These are phyloP conservation scores for Tribolium madens DNA, from an alignment of 1,140 invertebrate species.

Conservation along the genomic window DNA sequence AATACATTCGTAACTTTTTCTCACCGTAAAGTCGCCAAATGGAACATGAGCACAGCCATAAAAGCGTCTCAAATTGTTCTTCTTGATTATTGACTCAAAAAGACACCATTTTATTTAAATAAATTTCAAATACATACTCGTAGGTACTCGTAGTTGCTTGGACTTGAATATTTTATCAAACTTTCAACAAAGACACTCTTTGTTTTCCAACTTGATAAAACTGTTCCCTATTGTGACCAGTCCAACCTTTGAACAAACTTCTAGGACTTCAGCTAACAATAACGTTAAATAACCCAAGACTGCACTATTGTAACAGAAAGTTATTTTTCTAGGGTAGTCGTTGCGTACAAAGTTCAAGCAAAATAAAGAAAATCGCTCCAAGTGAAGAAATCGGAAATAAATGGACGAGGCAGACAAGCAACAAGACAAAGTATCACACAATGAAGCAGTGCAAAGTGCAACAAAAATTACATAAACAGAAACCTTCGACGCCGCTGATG, in stretches of 20 bases:
- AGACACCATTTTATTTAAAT: background rate
- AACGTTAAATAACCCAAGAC: conserved; percentile 32
- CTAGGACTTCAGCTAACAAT: conserved; percentile 10
- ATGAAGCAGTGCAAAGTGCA: conserved; percentile 48
- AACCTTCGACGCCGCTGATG: conserved; percentile 52
- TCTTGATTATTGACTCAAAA: conserved; percentile 4
- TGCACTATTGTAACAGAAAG: conserved; percentile 22
- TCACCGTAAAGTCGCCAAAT: too few species aligned
- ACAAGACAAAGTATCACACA: conserved; percentile 46
- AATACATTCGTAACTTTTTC: background rate
- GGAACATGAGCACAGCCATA: too few species aligned
- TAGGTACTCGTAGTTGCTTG: too few species aligned
- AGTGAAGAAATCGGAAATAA: conserved; percentile 35
- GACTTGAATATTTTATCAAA: background rate
- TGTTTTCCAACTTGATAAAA: background rate
- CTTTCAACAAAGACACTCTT: background rate
- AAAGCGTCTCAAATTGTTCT: conserved; percentile 13
- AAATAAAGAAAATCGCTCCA: conserved; percentile 32
- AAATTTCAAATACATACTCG: background rate
- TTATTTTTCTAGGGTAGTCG: conserved; percentile 36
- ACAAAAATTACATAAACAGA: conserved; percentile 50
- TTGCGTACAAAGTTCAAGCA: conserved; percentile 34
- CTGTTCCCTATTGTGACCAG: conserved; percentile 20
- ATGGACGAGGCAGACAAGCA: conserved; percentile 42
- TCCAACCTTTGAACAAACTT: conserved; percentile 34